A percentile compares a stretch with the other conserved stretches of the same genome.
Evolutionary conservation across 2,888 invertebrate genomes (phyloP).

Genomic region (Pseudolycoriella hygida): DNA sequence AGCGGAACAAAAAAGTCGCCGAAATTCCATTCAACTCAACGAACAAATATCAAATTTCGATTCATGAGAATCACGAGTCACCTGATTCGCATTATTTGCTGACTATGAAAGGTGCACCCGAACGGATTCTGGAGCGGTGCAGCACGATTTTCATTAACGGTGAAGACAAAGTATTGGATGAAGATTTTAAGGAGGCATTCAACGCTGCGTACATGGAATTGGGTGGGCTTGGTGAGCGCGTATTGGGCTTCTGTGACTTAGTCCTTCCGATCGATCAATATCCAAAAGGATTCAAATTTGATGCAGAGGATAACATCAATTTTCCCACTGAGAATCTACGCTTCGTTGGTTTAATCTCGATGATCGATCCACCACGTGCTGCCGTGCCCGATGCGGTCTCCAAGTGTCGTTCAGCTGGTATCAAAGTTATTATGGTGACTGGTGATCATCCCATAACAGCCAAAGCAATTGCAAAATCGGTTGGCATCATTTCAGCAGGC

Average conservation of each 20-base stretch:
- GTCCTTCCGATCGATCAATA: conserved; percentile 81
- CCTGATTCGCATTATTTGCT: conserved; percentile 75
- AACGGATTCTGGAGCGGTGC: conserved; percentile 82
- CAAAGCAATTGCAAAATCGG: too few species aligned
- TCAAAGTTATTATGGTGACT: conserved; percentile 92
- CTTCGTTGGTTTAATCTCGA: too few species aligned
- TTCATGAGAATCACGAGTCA: conserved; percentile 86
- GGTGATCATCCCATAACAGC: conserved; percentile 94
- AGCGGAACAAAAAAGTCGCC: conserved; percentile 73
- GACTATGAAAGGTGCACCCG: too few species aligned
- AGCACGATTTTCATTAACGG: conserved; percentile 83
- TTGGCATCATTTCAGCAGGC: conserved; percentile 85
- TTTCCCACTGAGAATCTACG: too few species aligned
- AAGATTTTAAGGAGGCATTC: conserved; percentile 89
- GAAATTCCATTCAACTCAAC: too few species aligned
- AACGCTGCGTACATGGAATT: conserved; percentile 84
- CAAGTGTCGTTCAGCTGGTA: conserved; percentile 93
- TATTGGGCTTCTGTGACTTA: conserved; percentile 88
- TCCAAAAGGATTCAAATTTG: conserved; percentile 82
- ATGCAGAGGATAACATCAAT: conserved; percentile 77
- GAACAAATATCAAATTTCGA: too few species aligned
- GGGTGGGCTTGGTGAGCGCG: too few species aligned
- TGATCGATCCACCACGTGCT: conserved; percentile 96
- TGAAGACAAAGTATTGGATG: conserved; percentile 77
- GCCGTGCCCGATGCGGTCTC: conserved; percentile 95